Evolutionary conservation across 2,113 vertebrate genomes (phyloP), one percentile per base, ranked within the genome.

Genomic region (Erpornis zantholeuca): DNA sequence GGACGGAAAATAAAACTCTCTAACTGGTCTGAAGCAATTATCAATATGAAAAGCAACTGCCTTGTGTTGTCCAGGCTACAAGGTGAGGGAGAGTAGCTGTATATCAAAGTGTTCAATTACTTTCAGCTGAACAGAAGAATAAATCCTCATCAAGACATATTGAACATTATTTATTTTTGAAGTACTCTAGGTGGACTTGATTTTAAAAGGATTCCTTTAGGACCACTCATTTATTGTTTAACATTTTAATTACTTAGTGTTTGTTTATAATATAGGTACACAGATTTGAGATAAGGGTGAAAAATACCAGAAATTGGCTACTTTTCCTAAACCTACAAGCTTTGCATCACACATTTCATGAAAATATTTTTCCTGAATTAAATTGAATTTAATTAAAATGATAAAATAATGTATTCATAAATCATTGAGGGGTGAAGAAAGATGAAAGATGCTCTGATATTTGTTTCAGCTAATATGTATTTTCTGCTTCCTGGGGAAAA

Each of bases 111-210:
- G 2, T 40, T 88, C 36, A 44, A 12, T 84, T 95, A 44, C 54
- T 94, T 57, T 85, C 2, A 0, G 6, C 22, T 68, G 42, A 18
- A 36, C 7, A 77, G 64, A 86, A 92, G 25, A 91, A 63, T 65
- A 80, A 76, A 60, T 68, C 0, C 44, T 68, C 79, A 82, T 38
- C 0, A 0, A 60, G 15, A 28, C 20, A 16, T 11, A 25, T 4
- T n/a, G n/a, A 83, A 52, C 11, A 13, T 44, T 36, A 29, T 57
- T 72, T 73, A 22, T 57, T 7, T 54, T 77, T 88, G 27, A 88
- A 66, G 31, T 61, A 52, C 19, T 60, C 20, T 83, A n/a, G 23
- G 25, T 80, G 31, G 35, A 31, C 25, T 65, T 86, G 25, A 60
- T 65, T 65, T 93, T 50, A 10, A 70, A 76, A 72, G 33, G 7